Base-by-base conservation (phyloP, 2,113 vertebrate genomes). In the Pygathrix nemaeus region DNA sequence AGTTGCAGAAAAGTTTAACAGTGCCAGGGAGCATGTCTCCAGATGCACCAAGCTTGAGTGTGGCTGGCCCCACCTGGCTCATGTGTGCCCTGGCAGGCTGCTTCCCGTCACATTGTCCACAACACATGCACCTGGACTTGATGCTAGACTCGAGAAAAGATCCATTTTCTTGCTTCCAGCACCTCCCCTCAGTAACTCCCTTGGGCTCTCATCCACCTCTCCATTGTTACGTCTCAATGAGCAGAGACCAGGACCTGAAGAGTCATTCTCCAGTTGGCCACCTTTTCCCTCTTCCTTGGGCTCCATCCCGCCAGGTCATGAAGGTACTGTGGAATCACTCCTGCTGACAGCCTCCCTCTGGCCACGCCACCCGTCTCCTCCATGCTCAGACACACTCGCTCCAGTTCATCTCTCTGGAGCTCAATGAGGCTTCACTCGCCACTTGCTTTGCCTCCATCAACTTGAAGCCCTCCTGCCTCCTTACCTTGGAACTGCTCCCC, bases 61-160 rank as follows among this genome's bases (percentile, higher is more conserved):
- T 4, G 20, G 17, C 48, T 11, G 5, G 3, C 48, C 23, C 50
- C 3, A 18, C 20, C 50, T 8, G 64, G 55, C 27, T n/a, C 25
- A 0, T 0, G 6, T 30, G 9, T 17, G 17, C 3, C 84, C 7
- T 0, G 0, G 30, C 21, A 6, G 0, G 6, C 2, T 5, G 20
- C 27, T 35, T 25, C 50, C 27, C 2, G 6, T 8, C 32, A 30
- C 57, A 1, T 7, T 32, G 21, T 8, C 32, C 45, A 57, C 14
- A 6, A 2, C 14, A 16, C 50, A 1, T 0, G 9, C 0, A 0
- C 2, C 5, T 0, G 6, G 57, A 27, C 35, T 43, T 3, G 9
- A 55, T 5, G 3, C 55, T 38, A 1, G 20, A 23, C 23, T n/a
- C 10, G 1, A 52, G 45, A n/a, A 25, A 8, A 8, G 57, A 2